phyloP scores from a whole-genome alignment of 1,140 invertebrate species.

The Platorchestia sp. region DNA sequence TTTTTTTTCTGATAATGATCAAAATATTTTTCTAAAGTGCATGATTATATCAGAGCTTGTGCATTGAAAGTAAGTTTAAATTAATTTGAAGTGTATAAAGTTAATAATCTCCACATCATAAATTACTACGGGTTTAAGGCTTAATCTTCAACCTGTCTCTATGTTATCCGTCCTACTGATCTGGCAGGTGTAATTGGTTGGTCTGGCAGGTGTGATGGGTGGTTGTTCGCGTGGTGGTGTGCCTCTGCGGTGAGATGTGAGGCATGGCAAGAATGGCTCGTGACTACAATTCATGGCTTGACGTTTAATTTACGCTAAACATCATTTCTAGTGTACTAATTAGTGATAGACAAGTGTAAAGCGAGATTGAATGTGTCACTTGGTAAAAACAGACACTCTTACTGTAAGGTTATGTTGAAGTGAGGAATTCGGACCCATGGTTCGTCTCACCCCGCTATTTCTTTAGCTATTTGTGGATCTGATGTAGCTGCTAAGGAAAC shows the following conservation, averaged over 20 bases:
- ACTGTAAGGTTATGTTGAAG: neutral
- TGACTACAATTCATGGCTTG: neutral
- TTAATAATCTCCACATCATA: neutral
- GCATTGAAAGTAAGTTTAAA: neutral
- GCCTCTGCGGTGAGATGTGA: neutral
- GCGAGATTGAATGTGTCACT: neutral
- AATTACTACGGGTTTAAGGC: neutral
- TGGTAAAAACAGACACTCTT: neutral
- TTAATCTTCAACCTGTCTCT: neutral
- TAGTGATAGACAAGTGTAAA: neutral
- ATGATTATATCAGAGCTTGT: neutral
- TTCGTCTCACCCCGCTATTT: neutral
- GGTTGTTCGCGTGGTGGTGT: neutral
- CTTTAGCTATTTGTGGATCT: neutral
- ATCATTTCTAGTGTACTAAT: neutral
- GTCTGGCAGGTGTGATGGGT: neutral
- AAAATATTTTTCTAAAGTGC: neutral
- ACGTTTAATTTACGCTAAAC: neutral
- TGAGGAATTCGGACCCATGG: neutral
- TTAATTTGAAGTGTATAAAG: neutral
- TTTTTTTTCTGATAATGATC: neutral
- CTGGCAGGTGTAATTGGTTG: too few relatives aligned
- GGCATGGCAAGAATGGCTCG: neutral
- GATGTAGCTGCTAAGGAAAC: neutral
- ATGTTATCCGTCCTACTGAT: neutral